Evolutionary conservation across 2,113 vertebrate genomes (phyloP), one percentile per base, ranked within the genome.

Genomic region (Cepphus grylle): DNA sequence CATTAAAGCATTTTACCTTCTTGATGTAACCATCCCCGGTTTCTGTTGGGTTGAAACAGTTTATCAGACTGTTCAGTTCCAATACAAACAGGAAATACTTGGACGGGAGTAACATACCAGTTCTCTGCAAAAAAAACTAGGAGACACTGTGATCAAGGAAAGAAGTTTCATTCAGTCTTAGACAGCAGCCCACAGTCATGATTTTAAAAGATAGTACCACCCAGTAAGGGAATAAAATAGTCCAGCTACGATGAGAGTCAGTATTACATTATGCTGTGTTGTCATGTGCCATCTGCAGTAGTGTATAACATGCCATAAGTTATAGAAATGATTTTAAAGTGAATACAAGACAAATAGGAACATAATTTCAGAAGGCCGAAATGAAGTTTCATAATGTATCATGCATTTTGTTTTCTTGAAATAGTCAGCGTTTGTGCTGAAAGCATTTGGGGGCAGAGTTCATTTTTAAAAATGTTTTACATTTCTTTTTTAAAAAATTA

Each of bases 51-150:
- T 45, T 84, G 77, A 91, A 95, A 88, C 23, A 63, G 65, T 96
- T 96, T 81, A 91, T 96, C 86, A 93, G 49, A 53, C 52, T 47
- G 38, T 47, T 91, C 50, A 67, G 47, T 84, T 94, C 86, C 95
- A 95, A 86, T 42, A 86, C 63, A 94, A 97, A 96, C 89, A 95
- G 94, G 89, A 97, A 96, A 89, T 94, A 81, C 77, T 95, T 87
- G 50, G 45, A 80, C 3, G 4, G 67, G 72, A 93, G 56, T 71
- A 69, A 91, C 77, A 83, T 52, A 72, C 47, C 89, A 76, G 47
- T 74, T 81, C 72, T 47, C 50, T 59, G 49, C 65, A 67, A 79
- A 79, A 84, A 93, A 17, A 45, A 2, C 45, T 47, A 73, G 49
- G 42, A 82, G 79, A 47, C 65, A 36, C 49, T 47, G 45, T 50